Evolutionary conservation across 2,113 vertebrate species (phyloP), one percentile per base, ranked within the genome.

Genomic region (Hymenochirus boettgeri): DNA sequence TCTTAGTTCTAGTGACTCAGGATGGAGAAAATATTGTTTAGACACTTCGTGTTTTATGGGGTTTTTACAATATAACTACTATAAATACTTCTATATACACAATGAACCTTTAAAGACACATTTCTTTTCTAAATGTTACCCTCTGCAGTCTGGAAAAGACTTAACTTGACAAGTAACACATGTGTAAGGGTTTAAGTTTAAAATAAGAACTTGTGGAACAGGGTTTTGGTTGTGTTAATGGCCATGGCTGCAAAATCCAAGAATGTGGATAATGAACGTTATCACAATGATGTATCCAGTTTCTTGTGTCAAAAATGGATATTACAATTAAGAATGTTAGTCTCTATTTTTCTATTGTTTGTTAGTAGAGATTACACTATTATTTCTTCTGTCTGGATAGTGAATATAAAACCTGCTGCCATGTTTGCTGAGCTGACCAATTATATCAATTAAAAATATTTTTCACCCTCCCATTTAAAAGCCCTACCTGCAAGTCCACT

Each of bases 371-470:
- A 71, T 72, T 27, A 33, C 2, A 7, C n/a, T 48, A 18, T 62
- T 50, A 6, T 26, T 58, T 10, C 47, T n/a, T 26, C 9, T 22
- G 7, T 39, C 17, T 62, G 22, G n/a, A 51, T 69, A 48, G 57
- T 4, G 26, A 65, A 29, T 7, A 53, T 52, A 72, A 80, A 76
- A 57, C 74, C 56, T 73, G 73, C 61, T 80, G 74, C 57, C 57
- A 69, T 80, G 67, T 72, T 79, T 78, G 61, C 60, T 39, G 8
- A 62, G 61, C 59, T 7, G 69, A 66, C 57, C 73, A 76, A 80
- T 83, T 76, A 79, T 78, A 69, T 46, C 37, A 46, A 76, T 76
- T 76, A 74, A 72, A 77, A 69, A 72, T 63, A 73, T 78, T 77
- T 78, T 59, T 25, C 33, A 39, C n/a, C 31, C 29, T 23, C 22